Percentiles rank a stretch among this genome's conserved stretches.
Evolutionary conservation across 2,797 vertebrate genomes (phyloP).

Genomic region (Silurus lanzhouensis): DNA sequence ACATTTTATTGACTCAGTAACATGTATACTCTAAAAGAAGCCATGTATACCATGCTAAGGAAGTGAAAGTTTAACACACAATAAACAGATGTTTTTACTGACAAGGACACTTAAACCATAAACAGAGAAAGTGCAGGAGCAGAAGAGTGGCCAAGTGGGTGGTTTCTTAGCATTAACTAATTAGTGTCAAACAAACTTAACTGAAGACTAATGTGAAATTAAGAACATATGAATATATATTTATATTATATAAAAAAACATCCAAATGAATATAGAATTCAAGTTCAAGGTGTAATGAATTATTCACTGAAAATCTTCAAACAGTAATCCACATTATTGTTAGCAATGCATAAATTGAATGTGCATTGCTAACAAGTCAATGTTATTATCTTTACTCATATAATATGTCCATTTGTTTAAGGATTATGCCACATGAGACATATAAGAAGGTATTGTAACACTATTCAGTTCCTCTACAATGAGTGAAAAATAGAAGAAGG

Average conservation of each 20-base stretch:
- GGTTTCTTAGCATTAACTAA: constrained; percentile 13
- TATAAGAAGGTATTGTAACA: neutral
- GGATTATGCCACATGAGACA: neutral
- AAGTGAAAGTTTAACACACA: neutral
- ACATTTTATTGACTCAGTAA: neutral
- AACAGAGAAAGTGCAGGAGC: no score
- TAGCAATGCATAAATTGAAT: neutral
- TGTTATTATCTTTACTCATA: neutral
- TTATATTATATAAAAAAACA: no score
- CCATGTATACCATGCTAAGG: constrained; percentile 5
- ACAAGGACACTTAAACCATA: neutral
- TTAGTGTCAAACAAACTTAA: neutral
- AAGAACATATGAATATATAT: no score
- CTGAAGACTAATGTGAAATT: no score
- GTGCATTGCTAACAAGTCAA: neutral
- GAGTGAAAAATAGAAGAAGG: constrained; percentile 19
- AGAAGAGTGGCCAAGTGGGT: neutral
- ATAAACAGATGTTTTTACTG: constrained; percentile 8
- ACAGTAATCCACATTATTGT: neutral
- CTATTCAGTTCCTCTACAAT: neutral
- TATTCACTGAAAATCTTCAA: neutral
- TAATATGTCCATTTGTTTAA: neutral
- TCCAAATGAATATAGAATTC: neutral
- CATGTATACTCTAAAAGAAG: constrained; percentile 3
- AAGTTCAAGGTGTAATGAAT: neutral